Percentiles rank a stretch among this genome's conserved stretches.
Conservation (phyloP, 2,113 vertebrate species). For the Camelus dromedarius region DNA sequence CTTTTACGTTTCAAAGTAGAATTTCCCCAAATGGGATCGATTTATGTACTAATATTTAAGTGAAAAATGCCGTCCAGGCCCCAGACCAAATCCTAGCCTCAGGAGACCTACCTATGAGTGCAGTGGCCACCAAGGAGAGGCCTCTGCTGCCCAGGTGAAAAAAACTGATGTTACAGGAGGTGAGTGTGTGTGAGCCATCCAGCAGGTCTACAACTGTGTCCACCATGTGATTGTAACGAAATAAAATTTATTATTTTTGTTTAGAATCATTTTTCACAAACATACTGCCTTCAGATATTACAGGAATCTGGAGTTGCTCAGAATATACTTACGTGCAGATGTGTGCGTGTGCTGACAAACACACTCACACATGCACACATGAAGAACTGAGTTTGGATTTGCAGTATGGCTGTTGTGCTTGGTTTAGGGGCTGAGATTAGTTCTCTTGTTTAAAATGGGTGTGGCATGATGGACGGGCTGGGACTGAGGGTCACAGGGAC, state of each 20-base stretch:
- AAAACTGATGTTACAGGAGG: neutral
- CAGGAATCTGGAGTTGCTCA: slow-evolving; percentile 10
- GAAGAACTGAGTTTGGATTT: neutral
- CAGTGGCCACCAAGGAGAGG: neutral
- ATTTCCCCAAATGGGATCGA: neutral
- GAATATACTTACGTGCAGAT: neutral
- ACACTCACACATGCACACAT: fast-evolving
- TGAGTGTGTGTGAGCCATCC: neutral
- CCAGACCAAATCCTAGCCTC: neutral
- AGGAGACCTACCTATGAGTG: neutral
- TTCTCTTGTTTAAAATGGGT: neutral
- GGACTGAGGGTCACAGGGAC: neutral
- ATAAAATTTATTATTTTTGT: neutral
- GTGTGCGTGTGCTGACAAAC: fast-evolving
- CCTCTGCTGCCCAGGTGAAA: neutral
- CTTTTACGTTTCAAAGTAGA: neutral
- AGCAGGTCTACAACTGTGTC: neutral
- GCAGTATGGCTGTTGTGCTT: neutral
- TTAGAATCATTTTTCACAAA: neutral
- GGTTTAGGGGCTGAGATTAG: neutral
- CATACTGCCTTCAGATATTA: neutral
- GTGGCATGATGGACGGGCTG: neutral
- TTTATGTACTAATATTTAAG: neutral
- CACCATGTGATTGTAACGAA: neutral
- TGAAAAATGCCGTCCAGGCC: neutral